These are phyloP conservation scores for Emys orbicularis DNA, from an alignment of 2,797 vertebrate species.

Conservation along the genomic window DNA sequence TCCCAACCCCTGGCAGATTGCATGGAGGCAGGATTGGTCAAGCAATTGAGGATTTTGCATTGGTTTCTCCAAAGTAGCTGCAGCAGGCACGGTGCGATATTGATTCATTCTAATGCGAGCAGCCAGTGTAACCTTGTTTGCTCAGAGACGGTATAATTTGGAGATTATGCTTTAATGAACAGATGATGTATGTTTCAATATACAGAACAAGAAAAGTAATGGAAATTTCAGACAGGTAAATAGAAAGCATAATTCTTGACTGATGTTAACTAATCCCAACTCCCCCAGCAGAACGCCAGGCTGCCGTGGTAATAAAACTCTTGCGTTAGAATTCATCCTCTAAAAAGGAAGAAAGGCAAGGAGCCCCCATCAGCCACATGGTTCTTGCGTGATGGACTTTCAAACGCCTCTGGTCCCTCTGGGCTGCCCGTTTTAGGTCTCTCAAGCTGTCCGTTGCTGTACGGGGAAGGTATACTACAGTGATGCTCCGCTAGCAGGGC, in stretches of 20 bases:
- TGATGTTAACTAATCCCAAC: background rate
- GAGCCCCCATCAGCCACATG: background rate
- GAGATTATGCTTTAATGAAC: slow-evolving; percentile 62
- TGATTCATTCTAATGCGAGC: background rate
- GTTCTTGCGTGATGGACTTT: background rate
- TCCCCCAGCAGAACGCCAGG: background rate
- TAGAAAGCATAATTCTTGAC: background rate
- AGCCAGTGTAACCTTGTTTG: background rate
- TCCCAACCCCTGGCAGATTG: fast-evolving
- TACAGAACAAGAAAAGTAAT: background rate
- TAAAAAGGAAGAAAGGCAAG: background rate
- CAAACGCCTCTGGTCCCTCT: background rate
- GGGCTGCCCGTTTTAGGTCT: background rate
- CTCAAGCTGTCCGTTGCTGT: background rate
- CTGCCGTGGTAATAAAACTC: fast-evolving
- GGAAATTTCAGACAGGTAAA: slow-evolving; percentile 43
- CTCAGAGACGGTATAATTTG: slow-evolving; percentile 15
- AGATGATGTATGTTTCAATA: slow-evolving; percentile 67
- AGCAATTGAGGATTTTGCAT: background rate
- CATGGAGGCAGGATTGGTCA: background rate
- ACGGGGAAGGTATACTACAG: background rate
- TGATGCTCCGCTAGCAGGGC: background rate
- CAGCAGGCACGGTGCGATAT: background rate
- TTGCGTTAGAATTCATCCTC: fast-evolving
- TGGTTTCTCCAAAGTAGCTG: background rate